Evolutionary conservation across 2,797 vertebrate species (phyloP), one percentile per base, ranked within the genome.

Genomic region (Acridotheres tristis): DNA sequence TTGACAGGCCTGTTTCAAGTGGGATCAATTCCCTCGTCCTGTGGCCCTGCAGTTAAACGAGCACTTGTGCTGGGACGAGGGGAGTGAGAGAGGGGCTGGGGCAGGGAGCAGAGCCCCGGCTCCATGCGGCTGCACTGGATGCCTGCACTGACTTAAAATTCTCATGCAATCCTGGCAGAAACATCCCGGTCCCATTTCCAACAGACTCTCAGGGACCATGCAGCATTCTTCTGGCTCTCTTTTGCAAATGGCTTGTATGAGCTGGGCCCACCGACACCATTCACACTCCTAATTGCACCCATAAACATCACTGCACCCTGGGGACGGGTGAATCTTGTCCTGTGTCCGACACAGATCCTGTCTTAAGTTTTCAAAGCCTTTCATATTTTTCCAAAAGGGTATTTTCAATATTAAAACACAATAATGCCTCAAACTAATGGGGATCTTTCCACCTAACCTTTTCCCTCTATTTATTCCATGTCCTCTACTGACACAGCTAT

Each of bases 401-500:
- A 30, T 89, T 90, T 89, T 55, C 71, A 73, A 27, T 0, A 0
- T 40, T 57, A 68, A 73, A 92, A 62, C 12, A 43, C 43, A 89
- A 4, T 7, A 67, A 73, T 6, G 10, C 25, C 25, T 82, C 53
- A n/a, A 29, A 67, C 18, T 21, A 30, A 48, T 1, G n/a, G 50
- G 42, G 54, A 80, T 51, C 36, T 84, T 89, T 11, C 66, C 67
- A 73, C 69, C 73, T 43, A 75, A 61, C 23, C 88, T 84, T 79
- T 59, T 59, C 11, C 38, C 66, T 79, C 80, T 63, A 4, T 93
- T 95, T 89, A 71, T 87, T 77, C 68, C 58, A 18, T 2, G 75
- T 75, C 65, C 81, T 90, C 68, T 62, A 47, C 84, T 34, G 89
- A 85, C 92, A 92, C 90, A 78, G 84, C 90, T 74, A 85, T 83